Evolutionary conservation across 1,140 invertebrate species (phyloP).

Genomic region (Sinella curviseta): DNA sequence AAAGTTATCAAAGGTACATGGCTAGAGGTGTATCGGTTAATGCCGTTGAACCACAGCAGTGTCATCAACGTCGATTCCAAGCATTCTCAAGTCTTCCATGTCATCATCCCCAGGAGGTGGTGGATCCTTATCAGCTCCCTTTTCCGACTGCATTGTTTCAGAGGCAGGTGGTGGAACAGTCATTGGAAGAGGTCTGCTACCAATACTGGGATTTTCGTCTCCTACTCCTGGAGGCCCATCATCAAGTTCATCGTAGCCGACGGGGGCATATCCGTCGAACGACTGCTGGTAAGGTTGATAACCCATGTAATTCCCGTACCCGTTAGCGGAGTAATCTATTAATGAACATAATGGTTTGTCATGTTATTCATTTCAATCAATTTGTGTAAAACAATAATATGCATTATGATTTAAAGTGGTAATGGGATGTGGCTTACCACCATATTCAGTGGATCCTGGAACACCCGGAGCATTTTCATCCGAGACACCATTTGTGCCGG

Average conservation of each 20-base stretch:
- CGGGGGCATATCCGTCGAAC: conserved; percentile 42
- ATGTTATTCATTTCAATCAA: too few relatives aligned
- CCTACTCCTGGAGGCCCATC: conserved; percentile 11
- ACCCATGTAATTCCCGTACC: conserved; percentile 27
- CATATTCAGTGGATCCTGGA: conserved; percentile 19
- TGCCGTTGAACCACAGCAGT: conserved; percentile 32
- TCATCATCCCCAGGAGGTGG: conserved; percentile 36
- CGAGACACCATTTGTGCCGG: not conserved
- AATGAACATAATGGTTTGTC: too few relatives aligned
- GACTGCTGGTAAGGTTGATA: conserved; percentile 38
- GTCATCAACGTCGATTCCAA: conserved; percentile 48
- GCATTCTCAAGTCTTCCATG: conserved; percentile 47
- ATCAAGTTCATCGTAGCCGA: conserved; percentile 39
- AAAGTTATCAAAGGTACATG: not conserved
- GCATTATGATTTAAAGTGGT: too few relatives aligned
- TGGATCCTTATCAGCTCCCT: not conserved
- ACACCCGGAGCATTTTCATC: not conserved
- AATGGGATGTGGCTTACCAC: too few relatives aligned
- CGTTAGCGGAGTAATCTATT: conserved; percentile 29
- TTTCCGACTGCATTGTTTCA: not conserved
- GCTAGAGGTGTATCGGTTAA: not conserved
- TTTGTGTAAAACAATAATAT: too few relatives aligned
- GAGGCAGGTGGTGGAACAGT: not conserved
- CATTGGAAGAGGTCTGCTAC: not conserved
- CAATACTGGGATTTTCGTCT: not conserved